Conservation (phyloP, 2,797 vertebrate species). For the Loris lydekkerianus region DNA sequence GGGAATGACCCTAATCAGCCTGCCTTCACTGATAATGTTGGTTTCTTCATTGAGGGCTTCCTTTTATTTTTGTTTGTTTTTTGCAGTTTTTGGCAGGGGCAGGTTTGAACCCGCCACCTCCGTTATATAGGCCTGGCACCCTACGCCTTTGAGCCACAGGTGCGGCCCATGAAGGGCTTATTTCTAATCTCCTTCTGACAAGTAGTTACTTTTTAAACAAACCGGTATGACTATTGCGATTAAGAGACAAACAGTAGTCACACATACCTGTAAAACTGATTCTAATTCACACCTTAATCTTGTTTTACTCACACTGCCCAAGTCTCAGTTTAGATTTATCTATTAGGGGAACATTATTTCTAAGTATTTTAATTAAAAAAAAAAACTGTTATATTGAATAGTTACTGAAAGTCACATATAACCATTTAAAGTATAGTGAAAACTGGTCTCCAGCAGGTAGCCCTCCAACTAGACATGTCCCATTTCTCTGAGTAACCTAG, state of each 20-base stretch:
- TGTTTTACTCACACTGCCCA: constrained; percentile 82
- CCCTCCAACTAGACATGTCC: neutral
- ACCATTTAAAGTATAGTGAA: constrained; percentile 64
- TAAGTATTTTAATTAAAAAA: constrained; percentile 77
- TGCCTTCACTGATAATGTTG: constrained; percentile 53
- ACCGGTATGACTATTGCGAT: constrained; percentile 84
- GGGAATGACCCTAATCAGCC: neutral
- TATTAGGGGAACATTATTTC: constrained; percentile 63
- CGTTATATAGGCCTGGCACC: too few species aligned
- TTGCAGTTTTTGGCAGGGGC: too few species aligned
- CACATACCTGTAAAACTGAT: constrained; percentile 66
- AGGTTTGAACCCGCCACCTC: too few species aligned
- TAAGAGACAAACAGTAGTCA: constrained; percentile 71
- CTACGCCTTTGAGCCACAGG: too few species aligned
- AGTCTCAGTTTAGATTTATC: constrained; percentile 70
- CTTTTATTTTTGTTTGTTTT: too few species aligned
- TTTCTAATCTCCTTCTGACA: constrained; percentile 13
- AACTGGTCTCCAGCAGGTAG: constrained; percentile 24
- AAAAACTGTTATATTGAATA: constrained; percentile 53
- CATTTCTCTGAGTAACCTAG: neutral
- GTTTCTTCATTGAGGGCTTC: constrained; percentile 58
- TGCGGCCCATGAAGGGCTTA: neutral
- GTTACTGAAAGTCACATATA: constrained; percentile 72
- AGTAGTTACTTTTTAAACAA: constrained; percentile 77
- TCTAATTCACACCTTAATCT: constrained; percentile 82